A percentile compares a stretch with the other conserved stretches of the same genome.
Conservation (phyloP, 2,113 vertebrate genomes). For the Embiotoca jacksoni region DNA sequence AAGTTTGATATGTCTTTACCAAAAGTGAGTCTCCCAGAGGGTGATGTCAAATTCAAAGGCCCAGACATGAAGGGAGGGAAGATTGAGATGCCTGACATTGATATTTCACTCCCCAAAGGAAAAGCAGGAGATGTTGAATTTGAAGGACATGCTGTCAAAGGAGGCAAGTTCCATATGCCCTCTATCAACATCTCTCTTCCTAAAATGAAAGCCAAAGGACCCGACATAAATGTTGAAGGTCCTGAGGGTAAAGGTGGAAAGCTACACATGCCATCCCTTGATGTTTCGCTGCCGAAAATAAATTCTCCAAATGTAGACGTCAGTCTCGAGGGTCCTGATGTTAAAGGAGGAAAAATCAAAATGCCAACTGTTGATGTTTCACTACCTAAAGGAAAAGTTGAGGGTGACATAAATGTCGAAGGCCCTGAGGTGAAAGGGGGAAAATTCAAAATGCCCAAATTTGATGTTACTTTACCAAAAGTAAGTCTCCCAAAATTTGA, state of each 20-base stretch:
- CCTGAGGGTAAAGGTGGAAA: slow-evolving; percentile 55
- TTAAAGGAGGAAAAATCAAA: slow-evolving; percentile 61
- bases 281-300: slow-evolving; percentile 57
- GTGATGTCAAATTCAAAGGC: slow-evolving; percentile 28
- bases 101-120: slow-evolving; percentile 45
- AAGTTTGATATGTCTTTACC: slow-evolving; percentile 44
- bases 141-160: slow-evolving; percentile 45
- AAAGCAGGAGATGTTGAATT: slow-evolving; percentile 47
- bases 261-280: slow-evolving; percentile 52
- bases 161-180: slow-evolving; percentile 60
- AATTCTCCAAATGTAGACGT: slow-evolving; percentile 36
- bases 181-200: slow-evolving; percentile 59
- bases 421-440: slow-evolving; percentile 38
- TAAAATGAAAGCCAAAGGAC: slow-evolving; percentile 16
- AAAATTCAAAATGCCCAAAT: slow-evolving; percentile 61
- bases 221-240: slow-evolving; percentile 31
- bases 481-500: no score
- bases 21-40: slow-evolving; percentile 32
- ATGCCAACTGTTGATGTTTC: slow-evolving; percentile 64
- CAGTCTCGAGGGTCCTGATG: slow-evolving; percentile 26
- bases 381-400: slow-evolving; percentile 58
- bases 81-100: slow-evolving; percentile 16
- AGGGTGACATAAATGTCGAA: slow-evolving; percentile 29
- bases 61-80: slow-evolving; percentile 18
- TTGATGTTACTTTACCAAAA: no score